Conservation (phyloP, 2,113 vertebrate species). For the Rhinoptilus africanus region DNA sequence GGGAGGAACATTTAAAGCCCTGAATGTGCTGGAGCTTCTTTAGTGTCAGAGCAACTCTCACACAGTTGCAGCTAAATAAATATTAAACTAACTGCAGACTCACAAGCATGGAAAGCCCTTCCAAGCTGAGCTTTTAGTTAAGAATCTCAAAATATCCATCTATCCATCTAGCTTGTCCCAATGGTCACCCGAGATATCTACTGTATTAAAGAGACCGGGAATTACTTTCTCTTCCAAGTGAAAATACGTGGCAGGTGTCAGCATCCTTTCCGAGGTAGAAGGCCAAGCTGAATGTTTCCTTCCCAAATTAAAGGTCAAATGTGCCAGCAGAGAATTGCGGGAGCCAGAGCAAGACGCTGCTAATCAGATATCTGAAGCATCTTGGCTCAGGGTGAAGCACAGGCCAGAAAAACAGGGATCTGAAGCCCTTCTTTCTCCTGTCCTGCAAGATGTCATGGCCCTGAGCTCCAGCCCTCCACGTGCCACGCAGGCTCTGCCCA, state of each 20-base stretch:
- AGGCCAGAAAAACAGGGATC: neutral
- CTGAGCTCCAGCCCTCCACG: neutral
- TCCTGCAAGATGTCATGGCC: accelerated
- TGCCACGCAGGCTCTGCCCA: neutral
- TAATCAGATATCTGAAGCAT: neutral
- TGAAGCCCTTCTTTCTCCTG: neutral
- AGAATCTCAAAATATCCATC: neutral
- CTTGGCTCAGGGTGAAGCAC: neutral
- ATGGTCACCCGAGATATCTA: neutral
- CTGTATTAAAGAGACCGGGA: neutral
- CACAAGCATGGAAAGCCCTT: neutral
- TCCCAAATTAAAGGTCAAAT: neutral
- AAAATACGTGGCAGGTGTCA: neutral
- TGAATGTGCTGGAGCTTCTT: neutral
- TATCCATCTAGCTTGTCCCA: neutral
- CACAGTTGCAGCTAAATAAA: neutral
- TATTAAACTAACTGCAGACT: neutral
- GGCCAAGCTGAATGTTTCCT: neutral
- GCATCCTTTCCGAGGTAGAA: neutral
- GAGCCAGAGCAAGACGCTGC: neutral
- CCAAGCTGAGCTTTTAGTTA: neutral
- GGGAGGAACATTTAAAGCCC: neutral
- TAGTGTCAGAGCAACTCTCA: neutral
- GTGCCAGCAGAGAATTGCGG: neutral
- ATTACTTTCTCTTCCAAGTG: neutral